These are phyloP conservation scores for Mythimna vitellina DNA, from an alignment of 2,888 invertebrate genomes.

Conservation along the genomic window DNA sequence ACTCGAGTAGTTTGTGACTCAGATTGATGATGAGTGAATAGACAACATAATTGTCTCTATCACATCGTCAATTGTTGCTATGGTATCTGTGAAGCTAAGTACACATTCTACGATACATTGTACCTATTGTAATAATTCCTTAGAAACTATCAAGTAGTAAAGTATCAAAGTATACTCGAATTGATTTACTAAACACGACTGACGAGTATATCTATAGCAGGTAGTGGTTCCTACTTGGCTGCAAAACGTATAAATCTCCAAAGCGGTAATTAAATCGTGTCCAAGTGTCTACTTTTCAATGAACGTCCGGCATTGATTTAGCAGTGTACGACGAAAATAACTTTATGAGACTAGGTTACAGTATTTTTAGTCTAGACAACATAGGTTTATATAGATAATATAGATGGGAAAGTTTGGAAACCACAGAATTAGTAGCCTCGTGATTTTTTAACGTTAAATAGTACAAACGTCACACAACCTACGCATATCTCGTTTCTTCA, in stretches of 20 bases:
- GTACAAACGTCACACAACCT: constrained; percentile 27
- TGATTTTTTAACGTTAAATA: constrained; percentile 29
- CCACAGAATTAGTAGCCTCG: background rate
- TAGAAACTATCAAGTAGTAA: background rate
- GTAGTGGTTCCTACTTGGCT: constrained; percentile 38
- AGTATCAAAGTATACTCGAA: background rate
- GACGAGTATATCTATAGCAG: too few relatives aligned
- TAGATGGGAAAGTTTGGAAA: constrained; percentile 3
- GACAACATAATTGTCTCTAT: constrained; percentile 22
- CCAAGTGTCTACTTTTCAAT: constrained; percentile 27
- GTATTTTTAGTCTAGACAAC: constrained; percentile 12
- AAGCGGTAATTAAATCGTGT: constrained; percentile 15
- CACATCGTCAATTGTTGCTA: constrained; percentile 30
- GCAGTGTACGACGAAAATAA: constrained; percentile 17
- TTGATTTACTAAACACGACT: background rate
- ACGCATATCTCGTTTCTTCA: constrained; percentile 14
- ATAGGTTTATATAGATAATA: background rate
- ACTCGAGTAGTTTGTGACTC: constrained; percentile 47
- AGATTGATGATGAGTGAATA: constrained; percentile 40
- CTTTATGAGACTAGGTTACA: constrained; percentile 1
- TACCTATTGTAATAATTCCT: constrained; percentile 6
- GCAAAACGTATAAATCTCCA: background rate
- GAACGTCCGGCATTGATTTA: constrained; percentile 18
- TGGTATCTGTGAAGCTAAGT: constrained; percentile 19
- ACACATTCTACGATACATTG: background rate